Conservation (phyloP, 2,888 invertebrate genomes). For the Chorisops tibialis region DNA sequence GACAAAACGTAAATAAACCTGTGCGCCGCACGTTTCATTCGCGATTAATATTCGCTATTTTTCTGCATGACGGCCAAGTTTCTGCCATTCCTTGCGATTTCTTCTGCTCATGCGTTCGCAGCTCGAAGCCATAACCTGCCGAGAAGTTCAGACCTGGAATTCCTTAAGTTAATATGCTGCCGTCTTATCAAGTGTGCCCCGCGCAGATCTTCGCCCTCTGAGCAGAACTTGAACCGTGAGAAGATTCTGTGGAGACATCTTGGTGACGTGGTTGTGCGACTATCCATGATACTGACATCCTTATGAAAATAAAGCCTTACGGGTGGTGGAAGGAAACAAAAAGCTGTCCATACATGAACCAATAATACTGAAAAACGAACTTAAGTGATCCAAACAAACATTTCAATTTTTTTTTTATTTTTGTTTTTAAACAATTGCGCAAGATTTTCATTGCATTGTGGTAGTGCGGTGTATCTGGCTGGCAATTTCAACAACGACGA, state of each 20-base stretch:
- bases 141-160: not conserved
- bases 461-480: constrained; percentile 10
- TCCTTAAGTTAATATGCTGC: constrained; percentile 2
- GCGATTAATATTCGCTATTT: too few relatives aligned
- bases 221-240: constrained; percentile 17
- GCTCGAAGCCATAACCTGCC: constrained; percentile 15
- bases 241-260: constrained; percentile 20
- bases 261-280: constrained; percentile 14
- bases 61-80: too few relatives aligned
- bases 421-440: constrained; percentile 24
- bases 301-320: too few relatives aligned
- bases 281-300: too few relatives aligned
- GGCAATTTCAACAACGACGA: constrained; percentile 11
- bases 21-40: constrained; percentile 5
- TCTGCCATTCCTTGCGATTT: constrained; percentile 13
- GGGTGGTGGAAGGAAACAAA: too few relatives aligned
- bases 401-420: too few relatives aligned
- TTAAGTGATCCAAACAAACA: constrained; percentile 7
- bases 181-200: not conserved
- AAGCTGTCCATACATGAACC: not conserved
- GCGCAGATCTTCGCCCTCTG: not conserved
- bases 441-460: constrained; percentile 10
- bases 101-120: not conserved
- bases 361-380: not conserved
- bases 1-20: constrained; percentile 17